Percentiles rank a stretch among this genome's conserved stretches.
phyloP scores from a whole-genome alignment of 2,113 vertebrate genomes.

The Syngnathus scovelli region DNA sequence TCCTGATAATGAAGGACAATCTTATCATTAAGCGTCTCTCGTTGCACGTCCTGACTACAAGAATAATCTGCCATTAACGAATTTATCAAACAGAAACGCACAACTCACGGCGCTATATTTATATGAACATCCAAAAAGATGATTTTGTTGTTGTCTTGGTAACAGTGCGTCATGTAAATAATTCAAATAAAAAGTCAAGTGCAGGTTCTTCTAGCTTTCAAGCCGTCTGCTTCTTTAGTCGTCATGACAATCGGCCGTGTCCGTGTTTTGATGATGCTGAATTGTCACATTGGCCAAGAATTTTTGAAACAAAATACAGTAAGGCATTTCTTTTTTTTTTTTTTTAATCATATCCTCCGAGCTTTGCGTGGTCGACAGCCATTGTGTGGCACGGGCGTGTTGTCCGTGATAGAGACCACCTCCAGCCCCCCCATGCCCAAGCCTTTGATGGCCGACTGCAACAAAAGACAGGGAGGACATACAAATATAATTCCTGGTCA shows the following conservation, averaged over 20 bases:
- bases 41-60: background rate
- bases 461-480: constrained; percentile 19
- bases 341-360: constrained; percentile 72
- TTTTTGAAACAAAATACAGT: background rate
- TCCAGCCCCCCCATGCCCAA: constrained; percentile 88
- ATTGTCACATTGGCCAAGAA: background rate
- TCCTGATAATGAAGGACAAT: constrained; percentile 9
- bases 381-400: constrained; percentile 91
- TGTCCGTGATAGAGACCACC: constrained; percentile 93
- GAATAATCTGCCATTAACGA: background rate
- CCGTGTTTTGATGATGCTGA: background rate
- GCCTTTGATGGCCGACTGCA: constrained; percentile 88
- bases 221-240: background rate
- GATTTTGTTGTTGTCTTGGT: background rate
- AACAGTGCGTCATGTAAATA: background rate
- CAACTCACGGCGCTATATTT: background rate
- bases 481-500: background rate
- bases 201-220: background rate
- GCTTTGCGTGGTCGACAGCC: constrained; percentile 92
- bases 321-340: background rate
- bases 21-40: background rate
- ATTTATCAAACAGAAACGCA: background rate
- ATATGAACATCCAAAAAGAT: background rate
- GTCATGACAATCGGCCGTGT: background rate
- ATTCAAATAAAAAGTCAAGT: constrained; percentile 2